Evolutionary conservation across 2,113 vertebrate species (phyloP), one percentile per base, ranked within the genome.

Genomic region (Eclectus roratus): DNA sequence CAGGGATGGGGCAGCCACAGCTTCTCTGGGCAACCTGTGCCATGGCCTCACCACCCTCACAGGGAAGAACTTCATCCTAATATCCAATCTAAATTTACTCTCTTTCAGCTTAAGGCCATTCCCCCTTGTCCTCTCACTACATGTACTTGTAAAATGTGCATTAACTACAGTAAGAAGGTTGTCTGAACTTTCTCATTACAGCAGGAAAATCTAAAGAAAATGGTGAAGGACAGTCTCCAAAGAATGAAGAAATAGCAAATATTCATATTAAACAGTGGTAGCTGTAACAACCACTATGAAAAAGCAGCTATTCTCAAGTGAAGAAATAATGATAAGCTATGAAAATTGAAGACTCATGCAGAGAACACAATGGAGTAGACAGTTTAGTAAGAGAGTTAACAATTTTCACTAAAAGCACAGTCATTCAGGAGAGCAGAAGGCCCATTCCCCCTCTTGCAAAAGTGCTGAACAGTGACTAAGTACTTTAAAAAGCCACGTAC

Each of bases 381-480:
- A 71, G 9, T 31, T 81, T 4, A 6, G 6, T 4, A 5, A 6
- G 3, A 43, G n/a, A 71, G 49, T 53, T 41, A 17, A 3, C 70
- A 3, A 10, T 61, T 80, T 50, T 17, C 47, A 18, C 39, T 8
- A 13, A 0, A n/a, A 73, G 43, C 14, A 6, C 68, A 47, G 80
- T 17, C 28, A 61, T 46, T 37, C 46, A 46, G 49, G 27, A 31
- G 18, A 86, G 37, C 56, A 73, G 17, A 60, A 83, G 29, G 12
- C 46, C 41, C 49, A 29, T 3, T 49, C 27, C 46, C 58, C 33
- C 10, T 39, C 66, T 49, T 43, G 49, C 23, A n/a, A 6, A 64
- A 39, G 28, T 2, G 0, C 16, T 20, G 24, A 78, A 24, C 18
- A 13, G 29, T 0, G 1, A 28, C 27, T 2, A 8, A 60, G 15